Base-by-base conservation (phyloP, 2,113 vertebrate genomes). In the Cepphus grylle region DNA sequence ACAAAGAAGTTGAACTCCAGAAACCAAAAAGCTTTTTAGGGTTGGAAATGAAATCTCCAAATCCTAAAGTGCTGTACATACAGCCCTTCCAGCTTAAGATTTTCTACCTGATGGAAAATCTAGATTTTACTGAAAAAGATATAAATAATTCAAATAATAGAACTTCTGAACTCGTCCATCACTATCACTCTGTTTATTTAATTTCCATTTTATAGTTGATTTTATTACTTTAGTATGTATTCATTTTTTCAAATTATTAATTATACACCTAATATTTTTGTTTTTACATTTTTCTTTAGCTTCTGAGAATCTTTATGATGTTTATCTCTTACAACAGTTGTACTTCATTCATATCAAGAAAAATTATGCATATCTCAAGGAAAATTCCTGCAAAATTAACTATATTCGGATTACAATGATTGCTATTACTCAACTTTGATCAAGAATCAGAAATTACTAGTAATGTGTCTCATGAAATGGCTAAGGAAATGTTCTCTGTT, bases 1-100 rank as follows among this genome's bases (percentile, higher is more conserved):
- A 7, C 12, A 81, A 49, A 71, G 26, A 27, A 62, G 8, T 1
- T 56, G 29, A 77, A 62, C 12, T 62, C 10, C 8, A 66, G 45
- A 76, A 56, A 42, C 7, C 3, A 56, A 55, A 73, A 67, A 36
- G 0, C 1, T 29, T 55, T 73, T 63, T 73, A 55, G 62, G 40
- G 6, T 38, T 71, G 40, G 12, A 84, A 81, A 78, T 52, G 2
- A 11, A 85, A 69, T 53, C 14, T 92, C 16, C 5, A 5, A 29
- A 0, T 74, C 80, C 56, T 32, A 11, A 58, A 45, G 11, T n/a
- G 5, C 38, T 19, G 20, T 34, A 59, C 6, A 7, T 30, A 29
- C 1, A 47, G 6, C 7, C 1, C 2, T 91, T 52, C 30, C 7
- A 73, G 4, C 0, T 55, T 29, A 32, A 67, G 21, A 32, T 69